Evolutionary conservation across 2,113 vertebrate genomes (phyloP), one percentile per base, ranked within the genome.

Genomic region (Larimichthys crocea): DNA sequence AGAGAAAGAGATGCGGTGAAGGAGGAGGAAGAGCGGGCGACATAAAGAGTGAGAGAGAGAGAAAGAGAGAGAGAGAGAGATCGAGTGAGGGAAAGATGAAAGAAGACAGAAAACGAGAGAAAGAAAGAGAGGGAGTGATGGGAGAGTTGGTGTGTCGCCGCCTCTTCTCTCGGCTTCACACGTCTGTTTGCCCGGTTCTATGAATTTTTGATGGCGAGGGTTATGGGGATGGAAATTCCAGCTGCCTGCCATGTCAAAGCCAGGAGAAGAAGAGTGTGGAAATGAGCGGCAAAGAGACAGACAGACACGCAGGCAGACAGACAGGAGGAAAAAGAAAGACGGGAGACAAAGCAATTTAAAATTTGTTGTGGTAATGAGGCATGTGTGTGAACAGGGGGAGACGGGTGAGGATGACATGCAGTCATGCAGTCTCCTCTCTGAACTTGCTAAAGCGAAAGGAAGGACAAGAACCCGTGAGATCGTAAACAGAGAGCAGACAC

Each of bases 151-250:
- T 63, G 86, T 29, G 72, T 48, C 29, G 82, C 46, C 15, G 68
- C 72, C 60, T 76, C 81, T 79, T 85, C 77, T 76, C 26, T 7
- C 71, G 15, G 78, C 79, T 83, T 84, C 70, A 56, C 70, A 48
- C 26, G 59, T 88, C 72, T 84, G 61, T 82, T 87, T 83, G 79
- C 83, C 88, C 64, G 79, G 80, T 88, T 91, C 89, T 86, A 92
- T 94, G 92, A 92, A 93, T 93, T 91, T 91, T 92, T 92, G 89
- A 94, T 93, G 86, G 75, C 26, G 63, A 53, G 83, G 87, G 82
- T 89, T 91, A 86, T 20, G 70, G 82, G 85, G 57, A 81, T 91
- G 82, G 79, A 87, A 86, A 86, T 85, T 89, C 87, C 88, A 72
- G 86, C 82, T 86, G 87, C 79, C 89, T 91, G 88, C 76, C 84